phyloP scores from a whole-genome alignment of 1,140 invertebrate species.

The Euwallacea similis region DNA sequence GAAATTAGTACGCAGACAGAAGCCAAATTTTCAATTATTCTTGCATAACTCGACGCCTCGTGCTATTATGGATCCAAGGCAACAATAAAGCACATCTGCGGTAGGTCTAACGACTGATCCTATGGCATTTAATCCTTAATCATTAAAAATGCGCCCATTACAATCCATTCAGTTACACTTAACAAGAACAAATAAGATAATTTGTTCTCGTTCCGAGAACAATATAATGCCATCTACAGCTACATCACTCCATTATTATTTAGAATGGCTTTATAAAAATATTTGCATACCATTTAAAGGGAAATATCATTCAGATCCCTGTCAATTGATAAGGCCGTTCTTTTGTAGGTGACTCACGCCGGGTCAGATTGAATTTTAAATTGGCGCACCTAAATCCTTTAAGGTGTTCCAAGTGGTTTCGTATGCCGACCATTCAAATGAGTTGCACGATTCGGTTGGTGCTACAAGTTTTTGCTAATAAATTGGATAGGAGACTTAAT shows the following conservation, averaged over 20 bases:
- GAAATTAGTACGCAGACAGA: no score
- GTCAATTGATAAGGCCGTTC: neutral
- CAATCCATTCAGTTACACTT: conserved; percentile 5
- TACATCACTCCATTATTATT: conserved; percentile 2
- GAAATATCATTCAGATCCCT: conserved; percentile 7
- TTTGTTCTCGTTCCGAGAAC: conserved; percentile 9
- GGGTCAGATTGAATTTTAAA: conserved; percentile 8
- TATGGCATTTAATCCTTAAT: neutral
- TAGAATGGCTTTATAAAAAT: conserved; percentile 3
- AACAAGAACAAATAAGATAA: conserved; percentile 13
- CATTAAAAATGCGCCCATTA: neutral
- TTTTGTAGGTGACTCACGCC: conserved; percentile 5
- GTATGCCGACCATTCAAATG: neutral
- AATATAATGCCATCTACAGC: conserved; percentile 8
- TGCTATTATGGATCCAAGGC: no score
- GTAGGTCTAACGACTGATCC: neutral
- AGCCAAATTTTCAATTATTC: no score
- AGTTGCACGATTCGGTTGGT: neutral
- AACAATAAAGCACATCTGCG: neutral
- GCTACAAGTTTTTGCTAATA: no score
- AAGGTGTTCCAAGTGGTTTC: neutral
- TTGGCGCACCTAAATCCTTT: neutral
- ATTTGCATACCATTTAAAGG: conserved; percentile 17
- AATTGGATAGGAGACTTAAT: no score
- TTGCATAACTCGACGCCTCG: no score